Evolutionary conservation across 2,888 invertebrate genomes (phyloP).

Genomic region (Galeopsomyia nigrocyanea): DNA sequence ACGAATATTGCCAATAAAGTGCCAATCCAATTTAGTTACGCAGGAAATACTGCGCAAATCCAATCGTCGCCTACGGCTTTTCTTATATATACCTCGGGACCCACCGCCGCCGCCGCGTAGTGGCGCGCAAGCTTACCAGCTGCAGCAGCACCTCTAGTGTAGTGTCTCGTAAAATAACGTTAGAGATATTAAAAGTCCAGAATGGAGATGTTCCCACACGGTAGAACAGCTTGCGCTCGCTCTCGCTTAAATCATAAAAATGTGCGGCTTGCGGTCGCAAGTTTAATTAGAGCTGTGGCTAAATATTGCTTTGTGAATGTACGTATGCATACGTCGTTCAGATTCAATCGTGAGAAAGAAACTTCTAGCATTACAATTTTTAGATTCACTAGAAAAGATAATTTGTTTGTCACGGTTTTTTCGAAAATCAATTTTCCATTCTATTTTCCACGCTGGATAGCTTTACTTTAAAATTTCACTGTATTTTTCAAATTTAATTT

Average conservation of each 20-base stretch:
- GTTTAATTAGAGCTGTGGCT: slow-evolving; percentile 12
- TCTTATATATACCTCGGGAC: neutral
- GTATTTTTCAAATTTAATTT: too few species aligned
- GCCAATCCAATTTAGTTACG: slow-evolving; percentile 67
- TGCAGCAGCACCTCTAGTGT: too few species aligned
- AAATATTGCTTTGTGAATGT: neutral
- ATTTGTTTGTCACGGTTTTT: too few species aligned
- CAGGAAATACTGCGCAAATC: slow-evolving; percentile 59
- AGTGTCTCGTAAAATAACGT: slow-evolving; percentile 35
- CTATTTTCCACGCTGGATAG: too few species aligned
- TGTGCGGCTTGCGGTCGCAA: neutral
- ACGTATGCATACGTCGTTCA: too few species aligned
- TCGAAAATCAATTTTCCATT: too few species aligned
- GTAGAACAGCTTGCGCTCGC: neutral
- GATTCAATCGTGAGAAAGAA: too few species aligned
- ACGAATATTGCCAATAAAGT: slow-evolving; percentile 68
- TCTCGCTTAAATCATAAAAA: slow-evolving; percentile 10
- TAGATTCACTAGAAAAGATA: too few species aligned
- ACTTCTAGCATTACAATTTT: too few species aligned
- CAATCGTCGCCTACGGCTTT: slow-evolving; percentile 35
- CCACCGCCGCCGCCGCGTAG: slow-evolving; percentile 1
- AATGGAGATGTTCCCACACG: neutral
- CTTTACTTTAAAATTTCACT: too few species aligned
- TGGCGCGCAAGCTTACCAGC: too few species aligned
- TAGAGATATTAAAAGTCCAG: slow-evolving; percentile 27